Evolutionary conservation across 2,888 invertebrate genomes (phyloP).

Genomic region (Agrilus cyanescens): DNA sequence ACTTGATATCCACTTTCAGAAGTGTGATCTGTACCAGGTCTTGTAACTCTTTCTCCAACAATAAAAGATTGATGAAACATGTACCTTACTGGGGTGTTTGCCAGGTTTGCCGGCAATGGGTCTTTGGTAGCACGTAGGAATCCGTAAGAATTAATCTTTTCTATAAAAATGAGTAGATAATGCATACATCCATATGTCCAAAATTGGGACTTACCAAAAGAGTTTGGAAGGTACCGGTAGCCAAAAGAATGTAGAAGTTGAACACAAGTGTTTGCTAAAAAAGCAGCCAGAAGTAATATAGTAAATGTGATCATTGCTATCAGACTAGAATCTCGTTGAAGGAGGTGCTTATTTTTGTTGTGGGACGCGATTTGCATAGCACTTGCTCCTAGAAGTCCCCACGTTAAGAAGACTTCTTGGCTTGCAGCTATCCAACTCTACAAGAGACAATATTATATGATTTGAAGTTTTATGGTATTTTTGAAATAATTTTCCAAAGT

Average conservation of each 20-base stretch:
- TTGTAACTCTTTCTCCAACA: conserved; percentile 54
- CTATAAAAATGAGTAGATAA: conserved; percentile 35
- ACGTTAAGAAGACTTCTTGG: conserved; percentile 77
- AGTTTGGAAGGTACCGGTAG: conserved; percentile 67
- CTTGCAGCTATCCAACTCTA: conserved; percentile 84
- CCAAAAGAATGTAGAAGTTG: conserved; percentile 64
- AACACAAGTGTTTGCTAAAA: conserved; percentile 73
- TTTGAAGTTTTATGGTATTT: too few species aligned
- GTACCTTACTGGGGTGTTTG: conserved; percentile 51
- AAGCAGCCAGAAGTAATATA: conserved; percentile 61
- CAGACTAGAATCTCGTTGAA: conserved; percentile 51
- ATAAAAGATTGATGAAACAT: conserved; percentile 61
- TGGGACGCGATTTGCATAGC: conserved; percentile 71
- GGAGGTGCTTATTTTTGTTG: conserved; percentile 55
- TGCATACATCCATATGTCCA: neutral
- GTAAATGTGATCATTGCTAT: conserved; percentile 61
- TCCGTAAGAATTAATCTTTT: conserved; percentile 56
- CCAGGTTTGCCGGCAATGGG: conserved; percentile 47
- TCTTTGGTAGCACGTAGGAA: conserved; percentile 55
- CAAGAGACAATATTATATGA: conserved; percentile 20
- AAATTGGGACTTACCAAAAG: conserved; percentile 61
- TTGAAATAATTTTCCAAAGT: too few species aligned
- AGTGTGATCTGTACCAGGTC: conserved; percentile 43
- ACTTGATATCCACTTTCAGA: conserved; percentile 66
- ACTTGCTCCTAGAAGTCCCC: conserved; percentile 74